Base-by-base conservation (phyloP, 2,888 invertebrate genomes). In the Rutpela maculata region DNA sequence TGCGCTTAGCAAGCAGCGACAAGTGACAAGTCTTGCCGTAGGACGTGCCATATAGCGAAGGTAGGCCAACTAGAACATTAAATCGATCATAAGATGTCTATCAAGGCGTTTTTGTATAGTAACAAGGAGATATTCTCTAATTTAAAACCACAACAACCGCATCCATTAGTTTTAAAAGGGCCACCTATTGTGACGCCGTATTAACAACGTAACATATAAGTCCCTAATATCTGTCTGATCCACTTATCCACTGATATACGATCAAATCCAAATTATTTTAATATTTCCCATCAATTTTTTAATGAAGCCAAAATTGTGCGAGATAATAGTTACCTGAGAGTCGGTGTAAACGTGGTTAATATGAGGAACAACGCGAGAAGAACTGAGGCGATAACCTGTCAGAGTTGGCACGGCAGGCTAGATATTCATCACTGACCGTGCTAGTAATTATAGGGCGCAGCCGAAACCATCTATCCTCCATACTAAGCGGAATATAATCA, bases 341-440 rank as follows among this genome's bases (percentile, higher is more conserved):
- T 17, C 12, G 65, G 74, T 73, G 59, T 18, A 77, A 68, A 75
- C 75, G 73, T 69, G 22, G 69, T 66, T 31, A 31, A 22, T 19
- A 59, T 65, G 68, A 66, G 68, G 67, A 65, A 75, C 63, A 68
- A 68, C 68, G 69, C 57, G 66, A 78, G 77, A 80, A 79, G 78
- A 80, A 79, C 77, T 63, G 74, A 80, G 79, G 84, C 82, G 81
- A 83, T 83, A 84, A 84, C 84, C 82, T 82, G 84, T 84, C 81
- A 80, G 81, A 83, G 79, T 82, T 84, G 81, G 83, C 83, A 80
- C 84, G 83, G 82, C 84, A 84, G 83, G 84, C 83, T 82, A 81
- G 84, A 84, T 84, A 83, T 84, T 84, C 84, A 84, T 84, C 83
- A 82, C 84, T 77, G 79, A 77, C 80, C 81, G 83, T 83, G 83